phyloP scores from a whole-genome alignment of 2,888 invertebrate genomes.

The Erebia palarica region DNA sequence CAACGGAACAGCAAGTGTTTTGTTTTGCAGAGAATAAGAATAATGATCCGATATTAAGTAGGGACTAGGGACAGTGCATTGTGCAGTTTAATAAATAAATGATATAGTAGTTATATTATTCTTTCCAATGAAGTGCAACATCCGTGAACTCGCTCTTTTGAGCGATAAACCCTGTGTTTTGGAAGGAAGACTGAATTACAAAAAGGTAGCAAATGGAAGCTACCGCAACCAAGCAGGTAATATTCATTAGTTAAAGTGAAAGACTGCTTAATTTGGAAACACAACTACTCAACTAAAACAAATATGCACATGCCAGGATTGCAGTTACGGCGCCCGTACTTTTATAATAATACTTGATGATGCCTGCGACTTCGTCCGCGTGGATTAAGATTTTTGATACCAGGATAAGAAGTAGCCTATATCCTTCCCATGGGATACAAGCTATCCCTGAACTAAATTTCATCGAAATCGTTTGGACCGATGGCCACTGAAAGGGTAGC shows the following conservation, averaged over 20 bases:
- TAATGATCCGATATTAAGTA: not conserved
- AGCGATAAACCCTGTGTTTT: constrained; percentile 84
- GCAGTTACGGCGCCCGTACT: not conserved
- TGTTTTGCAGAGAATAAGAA: not conserved
- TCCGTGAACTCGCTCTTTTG: constrained; percentile 85
- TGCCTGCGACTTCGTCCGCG: too few species aligned
- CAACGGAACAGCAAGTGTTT: not conserved
- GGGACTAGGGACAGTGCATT: not conserved
- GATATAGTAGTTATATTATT: not conserved
- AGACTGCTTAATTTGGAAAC: not conserved
- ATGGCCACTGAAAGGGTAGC: too few species aligned
- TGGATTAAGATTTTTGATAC: too few species aligned
- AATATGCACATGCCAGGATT: not conserved
- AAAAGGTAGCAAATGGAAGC: constrained; percentile 82
- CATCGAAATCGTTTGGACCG: not conserved
- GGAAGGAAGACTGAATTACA: constrained; percentile 88
- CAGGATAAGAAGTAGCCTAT: too few species aligned
- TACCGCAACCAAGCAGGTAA: constrained; percentile 78
- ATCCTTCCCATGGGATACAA: too few species aligned
- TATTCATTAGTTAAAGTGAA: constrained; percentile 3
- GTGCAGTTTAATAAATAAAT: not conserved
- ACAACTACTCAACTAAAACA: not conserved
- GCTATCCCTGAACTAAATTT: too few species aligned
- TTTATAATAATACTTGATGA: too few species aligned
- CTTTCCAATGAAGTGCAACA: constrained; percentile 86